phyloP scores from a whole-genome alignment of 2,113 vertebrate genomes.

The Neogale vison region DNA sequence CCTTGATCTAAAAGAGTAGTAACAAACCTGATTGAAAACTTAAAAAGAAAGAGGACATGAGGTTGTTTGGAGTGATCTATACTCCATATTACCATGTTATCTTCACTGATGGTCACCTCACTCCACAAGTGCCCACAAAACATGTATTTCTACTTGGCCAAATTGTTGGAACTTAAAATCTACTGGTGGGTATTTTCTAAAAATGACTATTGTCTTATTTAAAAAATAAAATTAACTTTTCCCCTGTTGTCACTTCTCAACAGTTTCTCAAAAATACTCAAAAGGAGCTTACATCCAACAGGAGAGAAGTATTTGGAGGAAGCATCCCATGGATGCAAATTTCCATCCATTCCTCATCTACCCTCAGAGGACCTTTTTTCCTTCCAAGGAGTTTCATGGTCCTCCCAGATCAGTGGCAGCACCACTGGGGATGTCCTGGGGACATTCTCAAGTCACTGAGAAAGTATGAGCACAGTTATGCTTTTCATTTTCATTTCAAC shows the following conservation, averaged over 20 bases:
- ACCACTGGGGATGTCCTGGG: background rate
- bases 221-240: background rate
- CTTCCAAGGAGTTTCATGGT: background rate
- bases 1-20: background rate
- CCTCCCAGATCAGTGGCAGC: background rate
- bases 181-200: background rate
- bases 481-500: background rate
- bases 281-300: background rate
- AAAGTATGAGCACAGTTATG: background rate
- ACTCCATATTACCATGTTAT: background rate
- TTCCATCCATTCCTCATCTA: background rate
- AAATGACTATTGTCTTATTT: constrained; percentile 5
- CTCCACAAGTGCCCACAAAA: background rate
- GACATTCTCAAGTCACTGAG: background rate
- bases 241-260: background rate
- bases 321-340: background rate
- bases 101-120: background rate
- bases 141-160: background rate
- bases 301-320: background rate
- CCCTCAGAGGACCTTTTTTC: background rate
- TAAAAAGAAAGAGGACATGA: background rate
- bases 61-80: background rate
- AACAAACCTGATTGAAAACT: background rate
- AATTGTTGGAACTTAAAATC: background rate
- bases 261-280: background rate